Evolutionary conservation across 2,888 invertebrate species (phyloP), one percentile per base, ranked within the genome.

Genomic region (Drosophila differens): DNA sequence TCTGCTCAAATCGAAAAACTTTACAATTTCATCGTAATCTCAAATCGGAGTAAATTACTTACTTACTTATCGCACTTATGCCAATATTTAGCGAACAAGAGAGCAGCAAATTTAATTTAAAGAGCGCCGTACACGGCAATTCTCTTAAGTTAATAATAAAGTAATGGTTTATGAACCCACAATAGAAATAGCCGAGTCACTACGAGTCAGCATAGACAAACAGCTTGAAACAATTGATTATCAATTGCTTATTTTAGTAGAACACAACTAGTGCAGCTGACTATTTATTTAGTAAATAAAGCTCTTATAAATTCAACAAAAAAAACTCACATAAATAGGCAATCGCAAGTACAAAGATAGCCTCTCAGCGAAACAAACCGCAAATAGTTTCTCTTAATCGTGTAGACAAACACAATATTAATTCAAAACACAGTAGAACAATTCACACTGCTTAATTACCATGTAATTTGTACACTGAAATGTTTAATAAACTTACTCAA

Each of bases 1-100:
- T 2, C 25, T 89, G 37, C 25, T 89, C 12, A 88, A 85, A 61
- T 81, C 90, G 1, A 86, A 86, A 47, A 87, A 85, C 55, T 79
- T 79, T 37, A 82, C 77, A 5, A 74, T 90, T 68, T 73, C 70
- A 47, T 12, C 52, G 22, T 75, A 72, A 41, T n/a, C 32, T 28
- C n/a, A 30, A 39, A 6, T 33, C 28, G 6, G 7, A 52, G 14
- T 22, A 5, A 35, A 10, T 19, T 1, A 16, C 4, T 39, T n/a
- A n/a, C n/a, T n/a, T 4, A 30, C 19, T 22, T 19, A n/a, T 28
- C 14, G 37, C 57, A 70, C n/a, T 0, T 37, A 30, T 30, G 19
- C n/a, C 35, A n/a, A 35, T 19, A n/a, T 33, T 52, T 35, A 32
- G n/a, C 37, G 32, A 37, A 32, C 14, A n/a, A 51, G 1, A 37